Base-by-base conservation (phyloP, 2,797 vertebrate genomes). In the Lacerta bilineata region DNA sequence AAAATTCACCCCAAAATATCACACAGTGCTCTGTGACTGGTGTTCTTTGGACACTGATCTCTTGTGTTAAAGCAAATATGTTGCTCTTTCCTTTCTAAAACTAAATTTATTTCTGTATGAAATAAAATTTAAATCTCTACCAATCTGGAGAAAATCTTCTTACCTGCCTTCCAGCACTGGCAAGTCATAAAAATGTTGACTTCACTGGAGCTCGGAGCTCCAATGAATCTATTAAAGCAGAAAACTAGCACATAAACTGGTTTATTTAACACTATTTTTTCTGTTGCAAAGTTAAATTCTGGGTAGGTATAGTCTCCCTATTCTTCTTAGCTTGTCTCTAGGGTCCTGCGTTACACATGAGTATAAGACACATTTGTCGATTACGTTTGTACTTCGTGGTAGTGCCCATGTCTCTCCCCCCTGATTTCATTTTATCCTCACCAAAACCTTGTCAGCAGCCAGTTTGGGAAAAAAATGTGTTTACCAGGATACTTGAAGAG, bases 61-160 rank as follows among this genome's bases (percentile, higher is more conserved):
- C 71, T 68, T 46, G 76, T 55, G 27, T 27, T 78, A 15, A 50
- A 17, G 29, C 9, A 78, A n/a, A 29, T 46, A 50, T 50, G 36
- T 88, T 17, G 50, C 50, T 50, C 41, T 68, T 82, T 41, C 29
- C n/a, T 72, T 82, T 85, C 85, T 74, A 80, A 92, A 90, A 72
- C 13, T 46, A 80, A 25, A 39, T 85, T 18, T 69, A 13, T 66
- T 55, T 41, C 41, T 86, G 50, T 20, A 69, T 8, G 68, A 8
- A 36, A 86, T 43, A 61, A 84, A 68, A 72, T 36, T 39, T 41
- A 33, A 15, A 29, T 88, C 33, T 25, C 17, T 0, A 83, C 85
- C 5, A 83, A 43, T 33, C 55, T 76, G 81, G 81, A 71, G 10
- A 33, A 83, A 78, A 43, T 23, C 17, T 23, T 59, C 9, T 83